Base-by-base conservation (phyloP, 2,113 vertebrate species). In the Anoura caudifer region DNA sequence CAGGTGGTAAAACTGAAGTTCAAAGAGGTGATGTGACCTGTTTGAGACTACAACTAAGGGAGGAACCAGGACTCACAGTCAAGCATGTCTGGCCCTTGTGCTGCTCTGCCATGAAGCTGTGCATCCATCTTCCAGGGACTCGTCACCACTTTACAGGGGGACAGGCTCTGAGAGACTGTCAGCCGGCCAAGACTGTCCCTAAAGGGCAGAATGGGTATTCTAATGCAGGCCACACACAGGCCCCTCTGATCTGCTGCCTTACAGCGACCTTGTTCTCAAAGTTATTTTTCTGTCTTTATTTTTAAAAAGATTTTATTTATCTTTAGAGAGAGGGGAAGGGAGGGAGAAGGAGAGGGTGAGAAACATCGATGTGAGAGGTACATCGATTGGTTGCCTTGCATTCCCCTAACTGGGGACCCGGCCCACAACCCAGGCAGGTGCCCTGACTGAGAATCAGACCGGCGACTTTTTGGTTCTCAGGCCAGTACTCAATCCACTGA, bases 1-100 rank as follows among this genome's bases (percentile, higher is more conserved):
- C 36, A 76, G 73, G 43, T 77, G 41, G 77, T 31, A 90, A 95
- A 85, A 88, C 90, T 77, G 80, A 95, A 80, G 91, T 43, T 47
- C 31, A 9, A 38, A 81, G 73, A 95, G 26, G 36, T 26, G 56
- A 75, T 47, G 12, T 26, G 61, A 87, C 83, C 10, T 59, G 14
- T 16, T 16, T 22, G 22, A 33, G 75, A 20, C 41, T 72, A 75
- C 17, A 47, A 6, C 43, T 13, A 63, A 43, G 20, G 11, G 38
- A 54, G 26, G 26, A 82, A 43, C 36, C n/a, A 36, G 52, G 28
- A 59, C 67, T 61, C 69, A 33, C 22, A 17, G 9, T 5, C 45
- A 69, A 33, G 36, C 50, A 0, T 4, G 9, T 10, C 50, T 36
- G 63, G 31, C n/a, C 43, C 79, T 56, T 54, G 33, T 31, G 54